A percentile compares a stretch with the other conserved stretches of the same genome.
phyloP scores from a whole-genome alignment of 2,113 vertebrate genomes.

The Neolamprologus ventralis region DNA sequence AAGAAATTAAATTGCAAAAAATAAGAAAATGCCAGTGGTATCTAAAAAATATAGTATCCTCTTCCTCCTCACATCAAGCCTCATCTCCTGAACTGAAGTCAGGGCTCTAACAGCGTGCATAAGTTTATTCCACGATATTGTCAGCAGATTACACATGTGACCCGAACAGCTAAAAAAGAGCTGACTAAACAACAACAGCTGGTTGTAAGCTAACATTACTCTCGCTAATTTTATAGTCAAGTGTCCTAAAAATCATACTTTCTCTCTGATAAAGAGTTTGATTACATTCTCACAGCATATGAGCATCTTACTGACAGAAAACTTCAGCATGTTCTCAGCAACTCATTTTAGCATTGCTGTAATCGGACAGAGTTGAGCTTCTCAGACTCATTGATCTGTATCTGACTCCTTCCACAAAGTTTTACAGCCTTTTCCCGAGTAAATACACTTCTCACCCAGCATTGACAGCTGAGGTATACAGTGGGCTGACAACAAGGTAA shows the following conservation, averaged over 20 bases:
- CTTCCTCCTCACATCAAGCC: not conserved
- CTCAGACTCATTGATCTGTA: not conserved
- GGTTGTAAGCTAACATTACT: not conserved
- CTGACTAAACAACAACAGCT: not conserved
- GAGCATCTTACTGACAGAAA: not conserved
- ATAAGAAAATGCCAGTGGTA: not conserved
- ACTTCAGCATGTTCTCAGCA: not conserved
- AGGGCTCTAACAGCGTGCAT: not conserved
- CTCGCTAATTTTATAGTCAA: not conserved
- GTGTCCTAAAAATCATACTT: not conserved
- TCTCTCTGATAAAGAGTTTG: not conserved
- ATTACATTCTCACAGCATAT: not conserved
- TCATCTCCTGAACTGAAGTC: not conserved
- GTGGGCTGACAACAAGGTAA: not conserved
- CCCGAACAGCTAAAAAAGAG: not conserved
- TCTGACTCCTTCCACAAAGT: not conserved
- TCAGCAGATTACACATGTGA: not conserved
- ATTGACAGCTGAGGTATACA: not conserved
- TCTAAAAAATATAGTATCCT: not conserved
- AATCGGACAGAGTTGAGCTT: not conserved
- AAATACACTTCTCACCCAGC: not conserved
- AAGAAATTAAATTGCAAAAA: not conserved
- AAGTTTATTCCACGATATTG: not conserved
- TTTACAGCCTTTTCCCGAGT: not conserved
- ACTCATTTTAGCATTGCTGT: not conserved